A percentile compares a stretch with the other conserved stretches of the same genome.
phyloP scores from a whole-genome alignment of 2,888 invertebrate species.

The Heliconius aoede region DNA sequence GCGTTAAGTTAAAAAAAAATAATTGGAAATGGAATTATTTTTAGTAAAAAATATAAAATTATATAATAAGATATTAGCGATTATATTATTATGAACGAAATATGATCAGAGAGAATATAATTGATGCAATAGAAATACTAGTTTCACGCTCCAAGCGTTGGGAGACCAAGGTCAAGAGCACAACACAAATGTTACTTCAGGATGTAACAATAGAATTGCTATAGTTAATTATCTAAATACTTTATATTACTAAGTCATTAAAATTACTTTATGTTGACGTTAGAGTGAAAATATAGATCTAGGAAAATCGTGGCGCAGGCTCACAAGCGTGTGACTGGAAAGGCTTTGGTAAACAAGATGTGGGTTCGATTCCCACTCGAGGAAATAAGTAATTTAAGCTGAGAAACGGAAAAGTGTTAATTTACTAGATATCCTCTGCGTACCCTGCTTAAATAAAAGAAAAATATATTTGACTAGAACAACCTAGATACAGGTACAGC shows the following conservation, averaged over 20 bases:
- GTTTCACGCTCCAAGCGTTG: constrained; percentile 11
- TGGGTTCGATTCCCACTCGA: too few species aligned
- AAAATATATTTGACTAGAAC: too few species aligned
- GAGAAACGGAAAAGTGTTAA: too few species aligned
- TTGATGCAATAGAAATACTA: neutral
- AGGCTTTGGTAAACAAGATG: too few species aligned
- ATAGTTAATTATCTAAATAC: neutral
- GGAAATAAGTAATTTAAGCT: too few species aligned
- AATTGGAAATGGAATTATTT: too few species aligned
- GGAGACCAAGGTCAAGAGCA: neutral
- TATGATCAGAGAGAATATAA: constrained; percentile 4
- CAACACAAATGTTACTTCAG: neutral
- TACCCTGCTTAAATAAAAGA: too few species aligned
- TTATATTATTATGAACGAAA: neutral
- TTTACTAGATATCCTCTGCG: too few species aligned
- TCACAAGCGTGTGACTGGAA: too few species aligned
- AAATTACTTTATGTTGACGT: neutral
- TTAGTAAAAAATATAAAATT: too few species aligned
- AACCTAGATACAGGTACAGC: too few species aligned
- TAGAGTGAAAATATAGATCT: neutral
- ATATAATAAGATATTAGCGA: neutral
- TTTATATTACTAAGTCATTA: neutral
- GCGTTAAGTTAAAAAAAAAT: too few species aligned
- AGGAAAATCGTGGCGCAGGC: neutral
- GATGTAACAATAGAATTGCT: constrained; percentile 9